These are phyloP conservation scores for Conus canariensis DNA, from an alignment of 2,888 invertebrate species.

Conservation along the genomic window DNA sequence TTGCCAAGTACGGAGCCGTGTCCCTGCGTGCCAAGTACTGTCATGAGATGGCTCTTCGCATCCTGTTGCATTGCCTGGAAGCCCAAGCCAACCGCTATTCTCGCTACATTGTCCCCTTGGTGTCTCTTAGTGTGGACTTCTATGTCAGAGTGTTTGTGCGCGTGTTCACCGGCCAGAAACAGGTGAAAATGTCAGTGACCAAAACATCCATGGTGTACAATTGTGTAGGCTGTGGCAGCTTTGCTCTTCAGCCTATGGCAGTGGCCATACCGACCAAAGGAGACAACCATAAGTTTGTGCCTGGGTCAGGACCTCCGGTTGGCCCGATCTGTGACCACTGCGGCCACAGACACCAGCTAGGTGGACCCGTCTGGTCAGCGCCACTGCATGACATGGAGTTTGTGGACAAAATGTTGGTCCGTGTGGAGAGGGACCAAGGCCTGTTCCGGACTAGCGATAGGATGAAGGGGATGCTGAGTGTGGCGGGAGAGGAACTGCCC, in stretches of 20 bases:
- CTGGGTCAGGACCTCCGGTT: conserved; percentile 87
- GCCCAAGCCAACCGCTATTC: conserved; percentile 95
- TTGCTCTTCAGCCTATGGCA: conserved; percentile 88
- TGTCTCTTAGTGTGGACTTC: conserved; percentile 96
- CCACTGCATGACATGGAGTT: conserved; percentile 90
- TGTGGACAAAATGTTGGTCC: conserved; percentile 84
- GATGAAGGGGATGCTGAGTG: conserved; percentile 83
- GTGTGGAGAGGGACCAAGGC: conserved; percentile 70
- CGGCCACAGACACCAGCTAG: conserved; percentile 86
- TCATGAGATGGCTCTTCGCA: conserved; percentile 98
- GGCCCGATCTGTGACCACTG: conserved; percentile 87
- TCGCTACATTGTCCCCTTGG: conserved; percentile 92
- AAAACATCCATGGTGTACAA: conserved; percentile 93
- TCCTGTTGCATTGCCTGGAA: conserved; percentile 93
- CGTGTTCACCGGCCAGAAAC: conserved; percentile 88
- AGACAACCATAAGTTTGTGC: conserved; percentile 82
- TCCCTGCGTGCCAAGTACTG: conserved; percentile 87
- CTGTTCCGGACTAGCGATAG: conserved; percentile 87
- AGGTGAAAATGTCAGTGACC: conserved; percentile 88
- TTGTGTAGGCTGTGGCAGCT: conserved; percentile 93
- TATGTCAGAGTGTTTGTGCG: conserved; percentile 96
- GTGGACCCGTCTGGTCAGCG: conserved; percentile 96
- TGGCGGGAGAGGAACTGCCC: conserved; percentile 87
- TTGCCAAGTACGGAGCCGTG: conserved; percentile 94
- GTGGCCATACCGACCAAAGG: conserved; percentile 67